Evolutionary conservation across 2,113 vertebrate genomes (phyloP), one percentile per base, ranked within the genome.

Genomic region (Hyperoodon ampullatus): DNA sequence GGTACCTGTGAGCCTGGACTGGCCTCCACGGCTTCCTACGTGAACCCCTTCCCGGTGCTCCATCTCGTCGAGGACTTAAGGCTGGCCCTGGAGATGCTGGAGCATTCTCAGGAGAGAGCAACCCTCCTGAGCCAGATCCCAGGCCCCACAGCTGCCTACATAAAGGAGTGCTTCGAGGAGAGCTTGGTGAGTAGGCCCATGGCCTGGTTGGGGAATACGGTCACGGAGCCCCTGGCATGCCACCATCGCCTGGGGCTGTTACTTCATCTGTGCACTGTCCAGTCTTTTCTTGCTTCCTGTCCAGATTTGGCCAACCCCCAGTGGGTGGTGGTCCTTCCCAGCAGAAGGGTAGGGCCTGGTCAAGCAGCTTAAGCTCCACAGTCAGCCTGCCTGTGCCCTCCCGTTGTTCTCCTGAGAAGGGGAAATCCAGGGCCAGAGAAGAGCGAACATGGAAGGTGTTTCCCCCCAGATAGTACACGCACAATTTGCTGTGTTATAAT

Each of bases 61-160:
- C 99, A 99, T 97, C 99, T 99, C 42, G 96, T 99, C 0, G 99
- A 99, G 97, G 99, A 99, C 94, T 98, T 99, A 93, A 98, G 98
- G 97, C 98, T 98, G 89, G 98, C 98, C 8, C 90, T 99, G 98
- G 99, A 99, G 98, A 98, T 98, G 97, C 96, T 99, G 89, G 98
- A 97, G 60, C 98, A 98, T 74, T 98, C 98, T 63, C 98, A 99
- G 94, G 99, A 99, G 83, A 98, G 97, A 78, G 98, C 98, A 47
- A 96, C 97, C 0, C 94, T 99, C 80, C 93, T 99, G 58, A 99
- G 97, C 84, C 99, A 99, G 96, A 98, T 99, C 87, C 99, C 99
- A 0, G 98, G 97, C 1, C 95, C 99, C 63, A 99, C 99, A 16
- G 99, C 98, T 30, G 50, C 98, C 35, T 98, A 98, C 81, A 98